A percentile compares a stretch with the other conserved stretches of the same genome.
phyloP scores from a whole-genome alignment of 1,140 invertebrate species.

The Brachionus asplanchnoidis region DNA sequence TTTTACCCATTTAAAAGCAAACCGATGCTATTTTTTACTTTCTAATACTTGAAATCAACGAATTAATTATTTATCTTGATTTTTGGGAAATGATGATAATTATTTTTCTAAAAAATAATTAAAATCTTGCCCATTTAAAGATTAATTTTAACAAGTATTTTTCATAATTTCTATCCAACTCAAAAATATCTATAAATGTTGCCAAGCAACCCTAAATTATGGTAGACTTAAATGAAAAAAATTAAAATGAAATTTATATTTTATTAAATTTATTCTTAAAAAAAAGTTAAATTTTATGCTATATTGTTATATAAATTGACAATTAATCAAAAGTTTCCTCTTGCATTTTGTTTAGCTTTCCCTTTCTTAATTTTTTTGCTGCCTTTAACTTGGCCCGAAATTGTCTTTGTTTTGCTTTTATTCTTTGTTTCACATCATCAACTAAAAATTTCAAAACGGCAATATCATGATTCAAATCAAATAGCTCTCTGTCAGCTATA shows the following conservation, averaged over 20 bases:
- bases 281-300: background rate
- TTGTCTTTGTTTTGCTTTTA: background rate
- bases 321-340: background rate
- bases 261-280: background rate
- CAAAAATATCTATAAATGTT: background rate
- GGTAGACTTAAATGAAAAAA: background rate
- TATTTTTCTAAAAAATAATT: background rate
- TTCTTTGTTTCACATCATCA: background rate
- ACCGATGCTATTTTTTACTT: background rate
- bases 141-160: background rate
- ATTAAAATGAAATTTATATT: background rate
- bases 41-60: background rate
- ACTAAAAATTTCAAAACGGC: background rate
- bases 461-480: background rate
- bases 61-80: background rate
- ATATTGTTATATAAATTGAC: background rate
- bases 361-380: background rate
- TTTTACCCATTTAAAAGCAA: background rate
- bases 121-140: constrained; percentile 2
- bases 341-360: background rate
- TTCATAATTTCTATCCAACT: background rate
- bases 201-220: background rate
- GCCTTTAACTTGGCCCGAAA: background rate
- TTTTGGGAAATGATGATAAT: background rate
- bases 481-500: background rate